Percentiles rank a stretch among this genome's conserved stretches.
phyloP scores from a whole-genome alignment of 1,140 invertebrate species.

The Argopecten irradians region DNA sequence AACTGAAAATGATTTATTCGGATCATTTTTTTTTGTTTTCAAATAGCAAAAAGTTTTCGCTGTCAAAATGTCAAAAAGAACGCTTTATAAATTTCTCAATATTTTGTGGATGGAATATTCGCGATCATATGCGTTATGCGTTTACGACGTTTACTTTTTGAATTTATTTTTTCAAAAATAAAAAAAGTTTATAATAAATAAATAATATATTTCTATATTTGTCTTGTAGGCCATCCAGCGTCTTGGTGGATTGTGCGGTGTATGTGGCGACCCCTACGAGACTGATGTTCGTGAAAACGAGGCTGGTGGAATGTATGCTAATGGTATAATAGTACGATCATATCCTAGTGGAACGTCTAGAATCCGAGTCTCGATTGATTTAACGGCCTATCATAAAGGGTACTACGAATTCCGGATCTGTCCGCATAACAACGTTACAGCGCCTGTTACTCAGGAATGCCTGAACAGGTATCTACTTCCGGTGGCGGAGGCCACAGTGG shows the following conservation, averaged over 20 bases:
- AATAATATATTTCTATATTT: too few relatives aligned
- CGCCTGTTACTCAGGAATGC: constrained; percentile 61
- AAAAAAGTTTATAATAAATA: too few relatives aligned
- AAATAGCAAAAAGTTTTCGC: too few relatives aligned
- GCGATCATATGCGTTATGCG: too few relatives aligned
- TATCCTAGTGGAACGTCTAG: constrained; percentile 65
- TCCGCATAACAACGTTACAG: constrained; percentile 72
- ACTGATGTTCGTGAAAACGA: constrained; percentile 53
- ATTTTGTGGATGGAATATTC: too few relatives aligned
- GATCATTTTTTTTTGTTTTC: too few relatives aligned
- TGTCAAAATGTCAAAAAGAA: too few relatives aligned
- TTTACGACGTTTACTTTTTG: too few relatives aligned
- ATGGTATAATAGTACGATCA: constrained; percentile 49
- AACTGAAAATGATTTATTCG: too few relatives aligned
- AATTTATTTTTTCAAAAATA: too few relatives aligned
- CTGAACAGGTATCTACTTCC: constrained; percentile 69
- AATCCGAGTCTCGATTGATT: constrained; percentile 53
- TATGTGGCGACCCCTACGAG: constrained; percentile 55
- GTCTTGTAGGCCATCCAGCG: background rate
- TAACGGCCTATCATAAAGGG: constrained; percentile 63
- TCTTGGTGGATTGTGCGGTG: constrained; percentile 49
- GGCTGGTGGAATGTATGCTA: constrained; percentile 60
- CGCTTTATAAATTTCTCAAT: too few relatives aligned
- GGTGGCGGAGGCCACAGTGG: constrained; percentile 75
- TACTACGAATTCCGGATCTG: constrained; percentile 70